Evolutionary conservation across 2,113 vertebrate species (phyloP), one percentile per base, ranked within the genome.

Genomic region (Stictonetta naevosa): DNA sequence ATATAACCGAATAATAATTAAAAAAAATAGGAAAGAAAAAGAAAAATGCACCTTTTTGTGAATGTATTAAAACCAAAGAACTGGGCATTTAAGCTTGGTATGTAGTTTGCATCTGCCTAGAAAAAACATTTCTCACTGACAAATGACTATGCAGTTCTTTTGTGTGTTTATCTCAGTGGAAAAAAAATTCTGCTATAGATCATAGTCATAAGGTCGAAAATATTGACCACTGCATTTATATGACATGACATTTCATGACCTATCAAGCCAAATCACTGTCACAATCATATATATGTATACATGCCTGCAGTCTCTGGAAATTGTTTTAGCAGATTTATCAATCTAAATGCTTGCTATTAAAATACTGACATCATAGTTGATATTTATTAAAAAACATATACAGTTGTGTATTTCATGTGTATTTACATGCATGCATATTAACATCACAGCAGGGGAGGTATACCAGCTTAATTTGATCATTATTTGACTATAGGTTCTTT

Each of bases 71-170:
- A 97, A 95, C 86, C 79, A 86, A 97, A 96, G 40, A 93, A n/a
- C 80, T 77, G 93, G 92, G 79, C 52, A 78, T 97, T 93, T 75
- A 93, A 97, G 66, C 71, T 93, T 93, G 76, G 91, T 92, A 96
- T 92, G 79, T 87, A 91, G 76, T 93, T 97, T 89, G 88, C 84
- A 84, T 86, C 16, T 38, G 72, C 82, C 59, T 96, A 95, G 94
- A 88, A 97, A 97, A 96, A 97, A 79, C 90, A 92, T 96, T 95
- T 58, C 62, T 96, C 89, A 68, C 78, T 97, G 96, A 93, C 89
- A 98, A 97, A 98, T 97, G 95, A 95, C 95, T 91, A 92, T 95
- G 96, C 92, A 95, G 92, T 93, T 94, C 69, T 15, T 38, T 38
- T 93, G 67, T 92, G 84, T 92, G 74, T 96, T 96, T 97, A 92